Percentiles rank a stretch among this genome's conserved stretches.
phyloP scores from a whole-genome alignment of 2,888 invertebrate species.

The Ophion costatus region DNA sequence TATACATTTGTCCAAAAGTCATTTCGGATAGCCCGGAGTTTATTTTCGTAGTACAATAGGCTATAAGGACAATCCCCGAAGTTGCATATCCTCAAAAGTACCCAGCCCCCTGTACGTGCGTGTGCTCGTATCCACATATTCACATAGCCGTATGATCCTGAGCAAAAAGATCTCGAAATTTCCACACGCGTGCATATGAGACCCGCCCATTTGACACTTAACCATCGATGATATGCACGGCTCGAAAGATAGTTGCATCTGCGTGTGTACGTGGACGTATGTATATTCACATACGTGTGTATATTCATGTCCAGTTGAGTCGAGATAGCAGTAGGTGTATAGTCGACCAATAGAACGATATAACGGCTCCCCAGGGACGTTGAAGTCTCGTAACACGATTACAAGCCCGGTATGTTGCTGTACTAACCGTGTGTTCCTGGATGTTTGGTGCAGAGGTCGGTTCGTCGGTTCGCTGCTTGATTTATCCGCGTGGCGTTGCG shows the following conservation, averaged over 20 bases:
- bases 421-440: constrained; percentile 39
- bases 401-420: constrained; percentile 70
- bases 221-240: background rate
- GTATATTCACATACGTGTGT: constrained; percentile 31
- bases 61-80: too few species aligned
- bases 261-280: background rate
- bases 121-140: background rate
- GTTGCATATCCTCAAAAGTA: background rate
- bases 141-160: background rate
- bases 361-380: constrained; percentile 79
- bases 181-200: background rate
- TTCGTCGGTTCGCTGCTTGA: constrained; percentile 77
- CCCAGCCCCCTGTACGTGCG: too few species aligned
- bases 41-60: too few species aligned
- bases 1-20: too few species aligned
- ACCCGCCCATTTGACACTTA: constrained; percentile 11
- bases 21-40: too few species aligned
- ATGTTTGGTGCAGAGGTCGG: constrained; percentile 67
- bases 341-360: constrained; percentile 70
- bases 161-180: background rate
- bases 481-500: constrained; percentile 80
- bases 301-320: background rate
- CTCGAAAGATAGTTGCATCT: background rate
- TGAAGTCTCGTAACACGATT: constrained; percentile 79
- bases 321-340: constrained; percentile 46